Evolutionary conservation across 2,888 invertebrate genomes (phyloP).

Genomic region (Tupiocoris notatus): DNA sequence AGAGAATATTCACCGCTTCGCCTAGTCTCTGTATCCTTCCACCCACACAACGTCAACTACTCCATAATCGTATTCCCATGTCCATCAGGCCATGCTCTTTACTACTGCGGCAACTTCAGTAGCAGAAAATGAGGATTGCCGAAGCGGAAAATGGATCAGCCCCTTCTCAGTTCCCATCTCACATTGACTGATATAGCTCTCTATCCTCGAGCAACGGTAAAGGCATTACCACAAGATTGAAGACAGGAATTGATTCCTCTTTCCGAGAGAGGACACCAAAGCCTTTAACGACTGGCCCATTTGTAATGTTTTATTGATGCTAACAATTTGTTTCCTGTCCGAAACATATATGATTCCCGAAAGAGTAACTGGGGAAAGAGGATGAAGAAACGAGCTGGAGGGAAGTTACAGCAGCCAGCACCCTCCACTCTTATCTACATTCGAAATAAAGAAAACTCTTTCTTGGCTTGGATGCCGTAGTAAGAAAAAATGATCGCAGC

Average conservation of each 20-base stretch:
- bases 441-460: neutral
- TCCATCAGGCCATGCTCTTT: neutral
- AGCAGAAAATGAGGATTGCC: neutral
- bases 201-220: neutral
- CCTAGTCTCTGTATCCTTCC: no score
- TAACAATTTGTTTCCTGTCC: slow-evolving; percentile 27
- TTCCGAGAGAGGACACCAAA: slow-evolving; percentile 18
- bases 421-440: slow-evolving; percentile 8
- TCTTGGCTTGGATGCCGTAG: neutral
- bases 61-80: no score
- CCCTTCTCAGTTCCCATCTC: neutral
- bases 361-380: neutral
- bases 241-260: slow-evolving; percentile 35
- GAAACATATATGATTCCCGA: slow-evolving; percentile 29
- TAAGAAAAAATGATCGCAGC: no score
- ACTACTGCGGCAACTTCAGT: neutral
- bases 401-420: neutral
- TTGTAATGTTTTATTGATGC: slow-evolving; percentile 37
- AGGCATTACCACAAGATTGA: slow-evolving; percentile 35
- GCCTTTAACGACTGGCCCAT: slow-evolving; percentile 6
- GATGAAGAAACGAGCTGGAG: neutral
- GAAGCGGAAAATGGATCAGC: neutral
- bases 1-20: no score
- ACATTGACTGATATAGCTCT: slow-evolving; percentile 6
- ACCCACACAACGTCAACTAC: no score